Percentiles rank a stretch among this genome's conserved stretches.
Evolutionary conservation across 2,113 vertebrate genomes (phyloP).

Genomic region (Crypturellus undulatus): DNA sequence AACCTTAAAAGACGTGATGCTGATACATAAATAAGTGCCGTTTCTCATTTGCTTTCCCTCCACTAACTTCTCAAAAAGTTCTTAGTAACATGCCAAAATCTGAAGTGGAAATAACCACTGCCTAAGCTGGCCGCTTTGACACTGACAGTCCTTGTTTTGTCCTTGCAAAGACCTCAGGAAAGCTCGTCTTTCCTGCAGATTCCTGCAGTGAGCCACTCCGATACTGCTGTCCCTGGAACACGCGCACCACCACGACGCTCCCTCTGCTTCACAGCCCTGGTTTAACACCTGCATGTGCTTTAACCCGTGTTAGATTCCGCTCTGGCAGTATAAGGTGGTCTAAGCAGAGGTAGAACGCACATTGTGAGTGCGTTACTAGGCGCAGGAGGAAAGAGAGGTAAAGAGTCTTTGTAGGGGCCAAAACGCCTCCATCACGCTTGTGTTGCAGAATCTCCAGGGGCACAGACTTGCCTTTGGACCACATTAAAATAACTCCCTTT

Average conservation of each 20-base stretch:
- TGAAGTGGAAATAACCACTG: neutral
- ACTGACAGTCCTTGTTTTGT: neutral
- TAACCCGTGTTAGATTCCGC: neutral
- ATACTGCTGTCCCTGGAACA: neutral
- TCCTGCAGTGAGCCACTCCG: neutral
- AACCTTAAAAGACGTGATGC: rapidly evolving
- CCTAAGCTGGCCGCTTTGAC: neutral
- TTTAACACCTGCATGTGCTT: neutral
- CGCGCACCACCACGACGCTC: neutral
- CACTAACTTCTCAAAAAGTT: neutral
- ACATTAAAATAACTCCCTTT: neutral
- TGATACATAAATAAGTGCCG: neutral
- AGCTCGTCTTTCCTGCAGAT: neutral
- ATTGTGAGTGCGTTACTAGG: neutral
- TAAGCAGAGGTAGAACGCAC: neutral
- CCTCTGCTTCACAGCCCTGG: neutral
- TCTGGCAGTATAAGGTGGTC: neutral
- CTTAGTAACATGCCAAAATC: neutral
- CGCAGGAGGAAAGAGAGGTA: neutral
- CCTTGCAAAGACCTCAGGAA: neutral
- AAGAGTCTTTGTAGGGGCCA: neutral
- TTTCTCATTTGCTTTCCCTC: neutral
- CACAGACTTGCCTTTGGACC: neutral
- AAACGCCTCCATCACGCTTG: neutral
- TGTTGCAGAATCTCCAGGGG: neutral